A percentile compares a stretch with the other conserved stretches of the same genome.
Evolutionary conservation across 2,888 invertebrate species (phyloP).

Genomic region (Ligdia adustata): DNA sequence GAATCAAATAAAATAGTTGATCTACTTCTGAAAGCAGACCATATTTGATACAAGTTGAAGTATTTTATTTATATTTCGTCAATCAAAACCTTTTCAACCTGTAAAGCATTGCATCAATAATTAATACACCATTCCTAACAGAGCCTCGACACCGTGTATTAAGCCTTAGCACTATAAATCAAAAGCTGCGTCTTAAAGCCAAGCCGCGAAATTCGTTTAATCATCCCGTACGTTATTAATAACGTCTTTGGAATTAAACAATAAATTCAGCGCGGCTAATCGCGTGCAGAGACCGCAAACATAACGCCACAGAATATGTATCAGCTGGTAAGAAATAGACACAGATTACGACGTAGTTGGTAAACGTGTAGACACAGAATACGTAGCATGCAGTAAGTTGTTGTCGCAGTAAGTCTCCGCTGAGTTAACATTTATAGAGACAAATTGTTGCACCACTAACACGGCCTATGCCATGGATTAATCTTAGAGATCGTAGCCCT

Average conservation of each 20-base stretch:
- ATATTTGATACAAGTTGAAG: background rate
- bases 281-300: slow-evolving; percentile 75
- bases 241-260: slow-evolving; percentile 82
- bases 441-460: slow-evolving; percentile 82
- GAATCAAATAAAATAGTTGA: background rate
- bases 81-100: slow-evolving; percentile 3
- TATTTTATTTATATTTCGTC: background rate
- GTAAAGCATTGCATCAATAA: slow-evolving; percentile 27
- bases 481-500: slow-evolving; percentile 69
- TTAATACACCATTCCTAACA: slow-evolving; percentile 24
- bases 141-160: slow-evolving; percentile 59
- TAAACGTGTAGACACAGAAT: slow-evolving; percentile 1
- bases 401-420: slow-evolving; percentile 49
- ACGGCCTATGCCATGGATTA: slow-evolving; percentile 77
- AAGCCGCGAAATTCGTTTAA: slow-evolving; percentile 79
- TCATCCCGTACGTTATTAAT: slow-evolving; percentile 80
- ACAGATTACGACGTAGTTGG: slow-evolving; percentile 8
- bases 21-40: background rate
- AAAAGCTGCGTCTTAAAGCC: slow-evolving; percentile 67
- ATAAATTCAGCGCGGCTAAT: slow-evolving; percentile 82
- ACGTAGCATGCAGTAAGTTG: background rate
- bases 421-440: slow-evolving; percentile 84
- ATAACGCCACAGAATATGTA: slow-evolving; percentile 40
- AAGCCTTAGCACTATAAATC: slow-evolving; percentile 70
- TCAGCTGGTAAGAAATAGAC: slow-evolving; percentile 22